phyloP scores from a whole-genome alignment of 2,113 vertebrate genomes.

The Calonectris borealis region DNA sequence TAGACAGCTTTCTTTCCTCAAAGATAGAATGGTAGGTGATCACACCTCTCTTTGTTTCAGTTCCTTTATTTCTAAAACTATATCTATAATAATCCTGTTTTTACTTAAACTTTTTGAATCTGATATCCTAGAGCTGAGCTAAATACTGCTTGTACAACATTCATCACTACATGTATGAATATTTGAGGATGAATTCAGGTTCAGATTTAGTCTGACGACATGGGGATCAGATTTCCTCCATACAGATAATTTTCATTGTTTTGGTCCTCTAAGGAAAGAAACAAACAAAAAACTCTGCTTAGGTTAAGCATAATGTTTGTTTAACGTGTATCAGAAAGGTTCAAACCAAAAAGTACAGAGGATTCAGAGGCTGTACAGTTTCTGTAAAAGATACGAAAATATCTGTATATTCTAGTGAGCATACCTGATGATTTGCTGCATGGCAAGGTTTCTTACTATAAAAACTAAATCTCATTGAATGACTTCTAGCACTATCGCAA shows the following conservation, averaged over 20 bases:
- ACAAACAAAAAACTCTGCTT: not conserved
- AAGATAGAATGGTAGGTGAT: not conserved
- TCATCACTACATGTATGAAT: not conserved
- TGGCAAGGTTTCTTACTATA: not conserved
- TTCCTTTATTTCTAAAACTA: not conserved
- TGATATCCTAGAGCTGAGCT: not conserved
- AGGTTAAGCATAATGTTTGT: not conserved
- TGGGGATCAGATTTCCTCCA: not conserved
- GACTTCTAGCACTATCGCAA: not conserved
- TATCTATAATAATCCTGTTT: not conserved
- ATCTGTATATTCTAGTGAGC: not conserved
- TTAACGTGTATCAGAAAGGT: not conserved
- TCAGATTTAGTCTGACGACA: not conserved
- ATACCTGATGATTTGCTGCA: not conserved
- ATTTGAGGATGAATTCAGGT: not conserved
- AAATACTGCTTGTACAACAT: not conserved
- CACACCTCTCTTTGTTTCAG: not conserved
- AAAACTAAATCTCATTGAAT: not conserved
- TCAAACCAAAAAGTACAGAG: not conserved
- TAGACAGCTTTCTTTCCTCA: not conserved
- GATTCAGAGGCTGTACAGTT: not conserved
- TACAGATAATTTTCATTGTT: not conserved
- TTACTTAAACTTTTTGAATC: not conserved
- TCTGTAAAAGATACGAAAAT: not conserved
- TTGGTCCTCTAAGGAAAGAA: not conserved